phyloP scores from a whole-genome alignment of 2,113 vertebrate species.

The Stomatorhinus ivindoensis region DNA sequence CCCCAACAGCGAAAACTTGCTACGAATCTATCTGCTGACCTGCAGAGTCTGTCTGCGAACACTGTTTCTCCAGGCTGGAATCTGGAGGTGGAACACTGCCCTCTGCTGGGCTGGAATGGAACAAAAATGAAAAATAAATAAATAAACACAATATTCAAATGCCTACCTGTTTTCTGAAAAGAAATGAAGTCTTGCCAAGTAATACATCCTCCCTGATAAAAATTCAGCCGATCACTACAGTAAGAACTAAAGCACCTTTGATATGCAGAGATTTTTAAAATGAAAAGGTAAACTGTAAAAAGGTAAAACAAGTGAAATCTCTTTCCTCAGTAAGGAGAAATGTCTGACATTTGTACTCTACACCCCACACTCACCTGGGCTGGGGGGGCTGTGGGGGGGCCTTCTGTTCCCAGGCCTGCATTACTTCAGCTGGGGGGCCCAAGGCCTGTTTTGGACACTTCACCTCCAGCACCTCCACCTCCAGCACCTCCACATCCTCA shows the following conservation, averaged over 20 bases:
- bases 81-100: slow-evolving; percentile 30
- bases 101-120: slow-evolving; percentile 55
- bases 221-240: background rate
- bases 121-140: slow-evolving; percentile 5
- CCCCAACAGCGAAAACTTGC: background rate
- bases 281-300: background rate
- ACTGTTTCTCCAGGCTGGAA: slow-evolving; percentile 30
- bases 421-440: slow-evolving; percentile 32
- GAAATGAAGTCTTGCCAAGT: background rate
- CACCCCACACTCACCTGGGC: background rate
- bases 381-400: background rate
- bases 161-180: background rate
- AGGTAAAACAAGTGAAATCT: background rate
- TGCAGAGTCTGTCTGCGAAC: slow-evolving; percentile 40
- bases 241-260: background rate
- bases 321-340: background rate
- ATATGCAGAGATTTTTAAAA: background rate
- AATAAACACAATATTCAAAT: background rate
- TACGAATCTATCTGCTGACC: slow-evolving; percentile 50
- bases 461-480: slow-evolving; percentile 54
- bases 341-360: background rate
- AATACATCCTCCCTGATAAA: background rate
- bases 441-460: slow-evolving; percentile 44
- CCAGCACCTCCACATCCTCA: background rate
- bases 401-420: background rate